phyloP scores from a whole-genome alignment of 2,113 vertebrate species.

The Strigops habroptila region DNA sequence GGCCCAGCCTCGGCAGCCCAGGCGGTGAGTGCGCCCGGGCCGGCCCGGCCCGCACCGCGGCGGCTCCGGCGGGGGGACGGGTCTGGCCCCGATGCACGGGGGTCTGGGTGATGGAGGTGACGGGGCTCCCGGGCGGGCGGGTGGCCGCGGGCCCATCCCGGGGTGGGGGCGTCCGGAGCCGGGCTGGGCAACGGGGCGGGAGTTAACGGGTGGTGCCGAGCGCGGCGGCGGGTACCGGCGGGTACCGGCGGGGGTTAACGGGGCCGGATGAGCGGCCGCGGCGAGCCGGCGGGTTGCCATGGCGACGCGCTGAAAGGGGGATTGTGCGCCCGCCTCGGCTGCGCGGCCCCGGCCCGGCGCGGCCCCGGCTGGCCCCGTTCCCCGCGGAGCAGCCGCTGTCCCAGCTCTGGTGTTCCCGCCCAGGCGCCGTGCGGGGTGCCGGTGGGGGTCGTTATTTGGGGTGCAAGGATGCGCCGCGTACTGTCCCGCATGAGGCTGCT shows the following conservation, averaged over 20 bases:
- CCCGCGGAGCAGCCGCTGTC: background rate
- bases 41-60: background rate
- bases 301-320: constrained; percentile 73
- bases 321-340: constrained; percentile 66
- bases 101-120: background rate
- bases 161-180: background rate
- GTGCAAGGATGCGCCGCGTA: background rate
- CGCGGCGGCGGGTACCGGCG: constrained; percentile 29
- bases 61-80: background rate
- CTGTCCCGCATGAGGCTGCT: background rate
- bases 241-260: constrained; percentile 32
- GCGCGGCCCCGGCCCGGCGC: background rate
- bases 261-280: constrained; percentile 57
- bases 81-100: background rate
- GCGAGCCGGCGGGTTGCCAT: constrained; percentile 72
- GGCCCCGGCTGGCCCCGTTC: background rate
- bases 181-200: background rate
- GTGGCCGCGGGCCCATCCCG: background rate
- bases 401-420: background rate
- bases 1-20: background rate
- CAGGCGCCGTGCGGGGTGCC: background rate
- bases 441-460: background rate
- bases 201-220: constrained; percentile 25
- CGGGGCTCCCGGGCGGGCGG: background rate
- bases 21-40: background rate